Base-by-base conservation (phyloP, 2,888 invertebrate genomes). In the Pseudolycoriella hygida region DNA sequence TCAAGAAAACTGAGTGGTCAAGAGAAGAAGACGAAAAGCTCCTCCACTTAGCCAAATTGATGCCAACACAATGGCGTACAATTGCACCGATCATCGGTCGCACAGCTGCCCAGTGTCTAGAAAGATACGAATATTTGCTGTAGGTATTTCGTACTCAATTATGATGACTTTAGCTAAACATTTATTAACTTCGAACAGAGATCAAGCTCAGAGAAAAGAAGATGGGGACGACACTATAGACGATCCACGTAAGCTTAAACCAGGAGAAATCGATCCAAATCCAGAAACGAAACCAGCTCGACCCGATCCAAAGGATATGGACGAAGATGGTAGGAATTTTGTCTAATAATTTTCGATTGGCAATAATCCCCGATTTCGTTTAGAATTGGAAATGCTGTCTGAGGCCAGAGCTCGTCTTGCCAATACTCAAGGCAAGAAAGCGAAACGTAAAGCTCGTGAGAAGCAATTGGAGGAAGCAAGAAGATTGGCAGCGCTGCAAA, bases 1-100 rank as follows among this genome's bases (percentile, higher is more conserved):
- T 98, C 57, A 98, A 99, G 65, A 98, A 98, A 67, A 99, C 98
- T 0, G 98, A 98, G 73, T 98, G 98, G 98, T 94, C 94, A 12
- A 73, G 96, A 40, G 98, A 98, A 60, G 98, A 99, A 64, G 98
- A 98, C 62, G 98, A 98, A 61, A 97, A 96, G 63, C 69, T 99
- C 15, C 69, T 98, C 19, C 97, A 98, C 68, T 69, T 98, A 60
- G 97, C 97, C 44, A 98, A 98, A 67, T 67, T 98, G 53, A 97
- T 99, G 97, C 98, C 98, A 0, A 98, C 98, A 0, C 98, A 98
- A 61, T 98, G 98, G 98, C 73, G 98, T 54, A 99, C 98, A 2
- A 98, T 98, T 52, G 97, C 98, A 1, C 97, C 97, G 0, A 97
- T 99, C 50, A 94, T 98, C 59, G 98, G 98, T 3, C 74, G 98